A percentile compares a stretch with the other conserved stretches of the same genome.
These are phyloP conservation scores for Catamblyrhynchus diadema DNA, from an alignment of 2,797 vertebrate genomes.

Conservation along the genomic window DNA sequence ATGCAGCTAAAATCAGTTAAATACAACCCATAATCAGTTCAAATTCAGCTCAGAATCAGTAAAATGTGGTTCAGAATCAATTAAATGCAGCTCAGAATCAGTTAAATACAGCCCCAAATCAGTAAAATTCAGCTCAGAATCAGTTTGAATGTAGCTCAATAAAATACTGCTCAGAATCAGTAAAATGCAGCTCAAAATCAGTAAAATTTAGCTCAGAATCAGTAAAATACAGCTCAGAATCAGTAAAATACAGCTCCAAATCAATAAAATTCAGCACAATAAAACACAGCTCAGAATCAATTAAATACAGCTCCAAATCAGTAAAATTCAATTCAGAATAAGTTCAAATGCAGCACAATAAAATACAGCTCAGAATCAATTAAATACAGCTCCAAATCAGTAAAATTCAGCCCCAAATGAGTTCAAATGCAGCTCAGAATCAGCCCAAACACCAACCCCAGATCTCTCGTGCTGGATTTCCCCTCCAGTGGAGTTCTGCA, in stretches of 20 bases:
- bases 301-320: background rate
- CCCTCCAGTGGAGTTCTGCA: background rate
- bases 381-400: background rate
- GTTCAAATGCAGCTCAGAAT: background rate
- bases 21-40: background rate
- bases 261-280: background rate
- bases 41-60: background rate
- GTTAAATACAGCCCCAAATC: fast-evolving
- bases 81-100: fast-evolving
- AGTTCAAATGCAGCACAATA: too few relatives aligned
- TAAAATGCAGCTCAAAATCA: background rate
- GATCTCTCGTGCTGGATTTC: background rate
- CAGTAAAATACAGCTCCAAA: fast-evolving
- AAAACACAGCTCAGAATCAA: background rate
- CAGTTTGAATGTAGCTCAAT: background rate
- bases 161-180: too few relatives aligned
- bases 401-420: background rate
- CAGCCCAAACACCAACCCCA: background rate
- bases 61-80: background rate
- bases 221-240: fast-evolving
- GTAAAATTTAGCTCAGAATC: background rate
- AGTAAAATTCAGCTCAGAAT: background rate
- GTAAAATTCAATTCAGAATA: too few relatives aligned
- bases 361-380: background rate
- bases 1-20: too few relatives aligned